A percentile compares a stretch with the other conserved stretches of the same genome.
Evolutionary conservation across 2,113 vertebrate genomes (phyloP).

Genomic region (Pseudopodoces humilis): DNA sequence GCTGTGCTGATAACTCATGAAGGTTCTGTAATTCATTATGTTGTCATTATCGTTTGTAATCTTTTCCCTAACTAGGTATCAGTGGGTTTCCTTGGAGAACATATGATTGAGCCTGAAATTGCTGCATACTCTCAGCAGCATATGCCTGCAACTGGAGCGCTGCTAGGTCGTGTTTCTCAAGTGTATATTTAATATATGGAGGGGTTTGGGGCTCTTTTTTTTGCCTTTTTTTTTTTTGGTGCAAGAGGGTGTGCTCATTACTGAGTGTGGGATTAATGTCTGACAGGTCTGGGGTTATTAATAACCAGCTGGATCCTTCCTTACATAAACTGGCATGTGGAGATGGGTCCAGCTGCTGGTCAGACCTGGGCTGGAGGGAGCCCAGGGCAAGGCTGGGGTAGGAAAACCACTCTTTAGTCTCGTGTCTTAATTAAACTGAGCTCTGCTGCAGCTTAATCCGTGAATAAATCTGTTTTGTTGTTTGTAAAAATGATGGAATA

Average conservation of each 20-base stretch:
- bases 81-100: slow-evolving; percentile 55
- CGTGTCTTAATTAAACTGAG: not conserved
- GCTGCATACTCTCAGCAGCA: slow-evolving; percentile 34
- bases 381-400: not conserved
- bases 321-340: not conserved
- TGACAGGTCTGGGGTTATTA: not conserved
- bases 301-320: not conserved
- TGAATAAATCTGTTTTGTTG: not conserved
- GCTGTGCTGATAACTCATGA: slow-evolving; percentile 21
- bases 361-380: not conserved
- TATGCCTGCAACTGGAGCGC: not conserved
- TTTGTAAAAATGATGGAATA: fast-evolving
- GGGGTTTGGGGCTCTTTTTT: not conserved
- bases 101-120: slow-evolving; percentile 1
- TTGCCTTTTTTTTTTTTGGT: not conserved
- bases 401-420: not conserved
- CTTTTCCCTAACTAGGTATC: slow-evolving; percentile 55
- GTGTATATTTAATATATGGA: slow-evolving; percentile 9
- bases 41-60: slow-evolving; percentile 44
- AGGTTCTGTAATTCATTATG: slow-evolving; percentile 54
- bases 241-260: not conserved
- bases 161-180: not conserved
- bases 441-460: not conserved
- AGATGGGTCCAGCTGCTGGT: not conserved
- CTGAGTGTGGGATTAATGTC: not conserved